Evolutionary conservation across 1,140 invertebrate species (phyloP).

Genomic region (Sarcophaga bullata): DNA sequence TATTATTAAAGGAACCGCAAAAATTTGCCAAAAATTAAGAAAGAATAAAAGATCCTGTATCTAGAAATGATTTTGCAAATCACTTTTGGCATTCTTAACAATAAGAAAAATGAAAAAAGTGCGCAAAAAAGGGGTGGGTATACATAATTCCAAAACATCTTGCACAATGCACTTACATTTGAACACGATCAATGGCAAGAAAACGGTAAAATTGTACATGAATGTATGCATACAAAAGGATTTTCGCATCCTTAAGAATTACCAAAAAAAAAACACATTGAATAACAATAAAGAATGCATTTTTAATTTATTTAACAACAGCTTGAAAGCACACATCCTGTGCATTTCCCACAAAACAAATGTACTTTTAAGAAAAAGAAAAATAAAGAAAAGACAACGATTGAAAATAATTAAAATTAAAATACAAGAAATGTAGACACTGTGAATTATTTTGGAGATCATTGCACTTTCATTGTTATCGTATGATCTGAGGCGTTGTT

Average conservation of each 20-base stretch:
- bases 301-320: not conserved
- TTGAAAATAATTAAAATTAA: slow-evolving; percentile 14
- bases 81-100: not conserved
- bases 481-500: not conserved
- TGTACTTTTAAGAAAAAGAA: not conserved
- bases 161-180: slow-evolving; percentile 20
- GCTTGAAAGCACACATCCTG: slow-evolving; percentile 32
- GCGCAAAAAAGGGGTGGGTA: slow-evolving; percentile 7
- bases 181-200: not conserved
- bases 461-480: slow-evolving; percentile 20
- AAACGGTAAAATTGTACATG: not conserved
- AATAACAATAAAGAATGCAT: not conserved
- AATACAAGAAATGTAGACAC: not conserved
- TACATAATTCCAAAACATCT: not conserved
- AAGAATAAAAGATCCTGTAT: not conserved
- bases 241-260: slow-evolving; percentile 5
- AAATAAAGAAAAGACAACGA: slow-evolving; percentile 15
- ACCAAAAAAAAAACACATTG: not conserved
- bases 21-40: slow-evolving; percentile 19
- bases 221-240: slow-evolving; percentile 28
- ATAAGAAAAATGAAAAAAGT: not conserved
- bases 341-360: slow-evolving; percentile 32
- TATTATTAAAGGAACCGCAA: slow-evolving; percentile 26
- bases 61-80: not conserved
- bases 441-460: slow-evolving; percentile 4